A percentile compares a stretch with the other conserved stretches of the same genome.
phyloP scores from a whole-genome alignment of 2,797 vertebrate genomes.

The Pangasius krempfi region DNA sequence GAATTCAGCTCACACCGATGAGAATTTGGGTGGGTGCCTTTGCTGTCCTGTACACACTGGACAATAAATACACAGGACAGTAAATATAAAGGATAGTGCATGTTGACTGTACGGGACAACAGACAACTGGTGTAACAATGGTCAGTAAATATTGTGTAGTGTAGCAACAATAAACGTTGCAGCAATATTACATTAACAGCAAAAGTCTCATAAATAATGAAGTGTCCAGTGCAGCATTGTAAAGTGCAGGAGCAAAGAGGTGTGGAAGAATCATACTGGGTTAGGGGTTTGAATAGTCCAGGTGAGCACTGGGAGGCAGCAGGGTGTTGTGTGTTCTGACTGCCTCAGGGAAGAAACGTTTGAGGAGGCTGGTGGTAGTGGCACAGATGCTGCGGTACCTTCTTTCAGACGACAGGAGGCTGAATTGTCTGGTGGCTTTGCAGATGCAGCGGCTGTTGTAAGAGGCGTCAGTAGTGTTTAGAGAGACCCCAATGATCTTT shows the following conservation, averaged over 20 bases:
- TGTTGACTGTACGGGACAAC: neutral
- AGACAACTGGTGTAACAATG: neutral
- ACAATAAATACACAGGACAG: neutral
- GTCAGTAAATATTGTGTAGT: neutral
- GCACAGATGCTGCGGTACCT: neutral
- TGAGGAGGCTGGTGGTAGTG: neutral
- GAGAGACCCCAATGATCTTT: neutral
- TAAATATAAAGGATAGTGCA: neutral
- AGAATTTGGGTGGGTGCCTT: neutral
- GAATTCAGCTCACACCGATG: neutral
- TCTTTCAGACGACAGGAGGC: neutral
- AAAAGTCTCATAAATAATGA: neutral
- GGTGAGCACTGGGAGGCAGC: neutral
- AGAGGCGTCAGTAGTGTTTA: neutral
- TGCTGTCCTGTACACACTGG: neutral
- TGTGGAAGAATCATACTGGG: neutral
- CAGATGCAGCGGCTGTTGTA: neutral
- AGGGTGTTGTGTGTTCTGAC: neutral
- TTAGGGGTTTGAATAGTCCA: neutral
- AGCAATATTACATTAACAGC: neutral
- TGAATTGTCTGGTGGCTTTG: neutral
- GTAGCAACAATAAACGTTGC: neutral
- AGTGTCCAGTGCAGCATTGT: neutral
- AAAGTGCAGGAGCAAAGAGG: neutral
- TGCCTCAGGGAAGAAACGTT: neutral